Percentiles rank a stretch among this genome's conserved stretches.
Evolutionary conservation across 2,797 vertebrate species (phyloP).

Genomic region (Microcaecilia unicolor): DNA sequence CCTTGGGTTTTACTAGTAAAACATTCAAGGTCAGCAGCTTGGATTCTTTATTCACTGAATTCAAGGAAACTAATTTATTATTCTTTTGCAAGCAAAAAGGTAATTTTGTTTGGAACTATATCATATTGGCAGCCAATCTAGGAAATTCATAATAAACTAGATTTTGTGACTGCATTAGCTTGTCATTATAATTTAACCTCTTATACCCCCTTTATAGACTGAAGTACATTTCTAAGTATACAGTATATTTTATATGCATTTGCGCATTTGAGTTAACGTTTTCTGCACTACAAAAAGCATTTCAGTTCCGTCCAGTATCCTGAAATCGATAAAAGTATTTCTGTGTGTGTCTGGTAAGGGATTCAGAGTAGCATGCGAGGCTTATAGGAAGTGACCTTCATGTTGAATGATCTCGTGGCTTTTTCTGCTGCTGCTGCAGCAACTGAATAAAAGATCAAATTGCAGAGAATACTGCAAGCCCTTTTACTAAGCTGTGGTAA

Average conservation of each 20-base stretch:
- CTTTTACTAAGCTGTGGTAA: too few species aligned
- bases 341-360: constrained; percentile 16
- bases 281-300: not conserved
- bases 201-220: not conserved
- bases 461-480: constrained; percentile 8
- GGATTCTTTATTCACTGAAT: constrained; percentile 56
- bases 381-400: constrained; percentile 15
- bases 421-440: constrained; percentile 41
- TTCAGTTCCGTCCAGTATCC: constrained; percentile 6
- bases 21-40: constrained; percentile 58
- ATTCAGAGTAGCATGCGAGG: constrained; percentile 18
- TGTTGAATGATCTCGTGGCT: constrained; percentile 33
- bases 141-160: constrained; percentile 27
- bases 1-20: constrained; percentile 48
- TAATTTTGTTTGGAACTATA: constrained; percentile 48
- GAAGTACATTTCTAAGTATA: not conserved
- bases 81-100: constrained; percentile 39
- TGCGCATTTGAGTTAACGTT: not conserved
- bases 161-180: constrained; percentile 34
- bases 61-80: constrained; percentile 55
- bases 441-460: constrained; percentile 19
- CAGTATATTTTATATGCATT: not conserved
- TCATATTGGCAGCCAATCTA: constrained; percentile 45
- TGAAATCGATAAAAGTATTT: constrained; percentile 6
- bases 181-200: constrained; percentile 21